Conservation (phyloP, 2,888 invertebrate species). For the Blomia tropicalis region DNA sequence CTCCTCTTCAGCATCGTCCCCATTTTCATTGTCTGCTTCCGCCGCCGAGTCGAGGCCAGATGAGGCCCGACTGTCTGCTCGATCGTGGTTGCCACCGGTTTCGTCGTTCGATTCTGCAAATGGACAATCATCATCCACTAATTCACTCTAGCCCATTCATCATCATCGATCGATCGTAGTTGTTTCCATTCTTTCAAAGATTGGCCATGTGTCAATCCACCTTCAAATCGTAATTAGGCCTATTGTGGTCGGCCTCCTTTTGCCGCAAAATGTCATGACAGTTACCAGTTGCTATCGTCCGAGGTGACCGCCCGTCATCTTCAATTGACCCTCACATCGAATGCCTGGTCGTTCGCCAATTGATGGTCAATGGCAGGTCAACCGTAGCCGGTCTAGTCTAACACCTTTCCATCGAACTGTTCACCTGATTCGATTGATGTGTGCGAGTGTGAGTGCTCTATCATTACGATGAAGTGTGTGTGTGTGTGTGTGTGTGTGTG, state of each 20-base stretch:
- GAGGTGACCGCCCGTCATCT: too few relatives aligned
- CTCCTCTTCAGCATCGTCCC: neutral
- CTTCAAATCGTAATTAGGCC: neutral
- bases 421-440: neutral
- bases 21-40: conserved; percentile 7
- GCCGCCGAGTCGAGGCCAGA: neutral
- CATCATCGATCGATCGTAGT: conserved; percentile 3
- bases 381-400: neutral
- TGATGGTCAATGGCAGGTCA: neutral
- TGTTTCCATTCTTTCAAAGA: too few relatives aligned
- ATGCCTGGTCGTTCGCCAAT: neutral
- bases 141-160: conserved; percentile 13
- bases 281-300: neutral
- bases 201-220: conserved; percentile 13
- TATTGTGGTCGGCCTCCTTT: conserved; percentile 5
- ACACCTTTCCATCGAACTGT: neutral
- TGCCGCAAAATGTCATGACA: neutral
- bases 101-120: conserved; percentile 4
- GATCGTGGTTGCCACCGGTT: conserved; percentile 2
- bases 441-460: neutral
- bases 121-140: neutral
- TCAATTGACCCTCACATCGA: neutral
- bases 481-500: neutral
- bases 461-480: neutral
- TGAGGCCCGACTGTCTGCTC: neutral